Evolutionary conservation across 37 sponge, comb jelly and placozoan species (phyloP), one percentile per base, ranked within the genome.

Genomic region (Spongilla lacustris): DNA sequence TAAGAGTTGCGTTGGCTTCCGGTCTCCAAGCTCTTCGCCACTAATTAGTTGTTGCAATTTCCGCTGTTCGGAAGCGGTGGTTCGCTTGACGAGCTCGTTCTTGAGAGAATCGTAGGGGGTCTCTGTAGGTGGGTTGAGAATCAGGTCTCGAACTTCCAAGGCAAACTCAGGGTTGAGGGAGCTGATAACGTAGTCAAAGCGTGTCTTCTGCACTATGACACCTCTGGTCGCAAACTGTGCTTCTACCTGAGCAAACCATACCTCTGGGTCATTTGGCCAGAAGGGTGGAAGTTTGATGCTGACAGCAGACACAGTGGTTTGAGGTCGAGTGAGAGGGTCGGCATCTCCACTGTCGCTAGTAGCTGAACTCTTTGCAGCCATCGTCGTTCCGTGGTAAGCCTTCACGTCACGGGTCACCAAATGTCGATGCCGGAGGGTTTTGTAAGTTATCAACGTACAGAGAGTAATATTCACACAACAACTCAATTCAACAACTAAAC

Each of bases 211-310:
- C 13, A 77, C 34, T 9, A 27, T 78, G 66, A 93, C 83, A 31
- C 76, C 14, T 2, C 90, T 38, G 36, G 87, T 89, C 69, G 69
- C 48, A 48, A 93, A 93, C 66, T 86, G 83, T 33, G 93, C 93
- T 50, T 93, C 93, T 0, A 89, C 90, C 48, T 93, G 90, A 0
- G 84, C 87, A 78, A 91, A 89, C 93, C 93, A 89, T 14, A 89
- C 80, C 10, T 71, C 69, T 23, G 84, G 90, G 41, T 86, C 87
- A 24, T 83, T 50, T 2, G 93, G 93, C 93, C 93, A 89, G 79
- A 92, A 91, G 35, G 87, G 91, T 11, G 87, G 91, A 0, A 91
- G 83, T 36, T 90, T 90, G 50, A 90, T 10, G 50, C 58, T 50
- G 69, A 85, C 77, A 49, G 90, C 81, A 31, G 81, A 27, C 69